Percentiles rank a stretch among this genome's conserved stretches.
phyloP scores from a whole-genome alignment of 2,888 invertebrate species.

The Oscheius myriophilus region DNA sequence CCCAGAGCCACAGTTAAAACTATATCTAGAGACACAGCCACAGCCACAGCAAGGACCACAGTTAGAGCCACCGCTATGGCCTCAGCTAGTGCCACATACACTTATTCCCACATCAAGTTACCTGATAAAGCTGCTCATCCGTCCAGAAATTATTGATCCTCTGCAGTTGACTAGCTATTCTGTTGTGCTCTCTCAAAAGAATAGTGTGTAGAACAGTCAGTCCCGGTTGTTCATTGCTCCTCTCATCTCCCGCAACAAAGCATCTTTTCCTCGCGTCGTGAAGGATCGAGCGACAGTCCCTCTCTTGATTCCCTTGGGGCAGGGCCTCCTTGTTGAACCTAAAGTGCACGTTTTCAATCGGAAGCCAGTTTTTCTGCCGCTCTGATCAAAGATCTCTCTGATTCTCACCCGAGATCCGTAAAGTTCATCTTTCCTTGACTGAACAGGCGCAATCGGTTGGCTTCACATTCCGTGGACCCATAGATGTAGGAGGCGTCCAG shows the following conservation, averaged over 20 bases:
- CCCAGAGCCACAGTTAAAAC: too few relatives aligned
- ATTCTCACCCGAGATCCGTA: slow-evolving; percentile 64
- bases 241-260: slow-evolving; percentile 65
- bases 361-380: neutral
- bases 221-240: slow-evolving; percentile 69
- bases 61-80: neutral
- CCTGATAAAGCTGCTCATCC: slow-evolving; percentile 71
- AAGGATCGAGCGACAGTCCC: slow-evolving; percentile 62
- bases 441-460: slow-evolving; percentile 82
- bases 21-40: too few relatives aligned
- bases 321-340: slow-evolving; percentile 69
- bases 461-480: slow-evolving; percentile 87
- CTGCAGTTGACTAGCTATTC: slow-evolving; percentile 63
- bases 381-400: neutral
- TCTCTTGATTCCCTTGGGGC: slow-evolving; percentile 69
- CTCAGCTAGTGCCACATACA: too few relatives aligned
- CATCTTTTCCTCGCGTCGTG: slow-evolving; percentile 33
- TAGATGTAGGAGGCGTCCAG: slow-evolving; percentile 83
- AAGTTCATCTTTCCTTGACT: slow-evolving; percentile 68
- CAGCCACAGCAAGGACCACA: too few relatives aligned
- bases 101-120: neutral
- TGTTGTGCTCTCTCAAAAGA: slow-evolving; percentile 68
- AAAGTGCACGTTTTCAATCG: neutral
- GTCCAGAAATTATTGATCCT: slow-evolving; percentile 71
- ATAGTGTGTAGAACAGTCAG: slow-evolving; percentile 69